These are phyloP conservation scores for Euzetes globulus DNA, from an alignment of 2,888 invertebrate species.

Conservation along the genomic window DNA sequence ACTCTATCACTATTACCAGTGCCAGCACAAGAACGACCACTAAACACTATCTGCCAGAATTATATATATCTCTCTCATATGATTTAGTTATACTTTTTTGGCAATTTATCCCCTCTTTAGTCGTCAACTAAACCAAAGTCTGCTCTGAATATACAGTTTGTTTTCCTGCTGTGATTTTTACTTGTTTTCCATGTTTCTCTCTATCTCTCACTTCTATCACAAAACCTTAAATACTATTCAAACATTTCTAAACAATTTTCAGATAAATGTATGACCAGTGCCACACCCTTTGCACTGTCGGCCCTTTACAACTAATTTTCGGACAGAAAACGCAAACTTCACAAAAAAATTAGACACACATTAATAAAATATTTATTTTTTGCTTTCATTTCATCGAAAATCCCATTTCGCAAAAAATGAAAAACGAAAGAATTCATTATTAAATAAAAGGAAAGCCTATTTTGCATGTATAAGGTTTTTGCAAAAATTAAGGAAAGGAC, in stretches of 20 bases:
- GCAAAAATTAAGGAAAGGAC: no score
- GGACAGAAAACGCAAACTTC: conserved; percentile 6
- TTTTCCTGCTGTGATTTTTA: conserved; percentile 15
- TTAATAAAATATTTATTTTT: conserved; percentile 18
- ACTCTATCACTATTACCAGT: conserved; percentile 1
- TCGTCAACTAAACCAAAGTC: neutral
- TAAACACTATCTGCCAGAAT: neutral
- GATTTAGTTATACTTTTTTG: conserved; percentile 1
- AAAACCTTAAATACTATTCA: neutral
- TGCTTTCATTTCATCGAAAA: conserved; percentile 5
- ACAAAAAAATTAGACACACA: neutral
- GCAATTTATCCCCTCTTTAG: neutral
- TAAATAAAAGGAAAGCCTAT: no score
- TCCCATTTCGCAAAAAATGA: conserved; percentile 10
- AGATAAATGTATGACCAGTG: conserved; percentile 16
- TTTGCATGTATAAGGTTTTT: no score
- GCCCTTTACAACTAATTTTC: neutral
- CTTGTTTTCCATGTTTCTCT: neutral
- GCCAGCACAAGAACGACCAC: neutral
- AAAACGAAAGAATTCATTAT: no score
- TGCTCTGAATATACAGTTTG: neutral
- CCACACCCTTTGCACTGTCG: conserved; percentile 8
- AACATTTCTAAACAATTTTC: neutral
- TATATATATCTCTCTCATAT: conserved; percentile 2
- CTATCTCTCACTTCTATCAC: neutral